Conservation (phyloP, 1,140 invertebrate genomes). For the Anagrus nilaparvatae region DNA sequence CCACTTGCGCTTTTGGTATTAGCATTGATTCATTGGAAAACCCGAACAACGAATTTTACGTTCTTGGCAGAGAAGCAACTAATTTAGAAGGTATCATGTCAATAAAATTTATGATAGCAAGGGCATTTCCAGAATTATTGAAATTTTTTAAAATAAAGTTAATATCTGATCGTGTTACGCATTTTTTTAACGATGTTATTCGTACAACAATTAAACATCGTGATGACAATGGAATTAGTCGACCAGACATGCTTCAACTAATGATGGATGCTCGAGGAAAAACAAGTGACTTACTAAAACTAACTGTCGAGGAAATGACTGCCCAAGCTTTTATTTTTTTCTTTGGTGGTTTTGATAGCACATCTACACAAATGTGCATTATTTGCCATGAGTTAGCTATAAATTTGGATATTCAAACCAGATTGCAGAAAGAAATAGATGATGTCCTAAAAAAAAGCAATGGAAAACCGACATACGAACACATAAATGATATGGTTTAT, state of each 20-base stretch:
- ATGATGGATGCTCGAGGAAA: slow-evolving; percentile 25
- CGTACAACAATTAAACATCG: slow-evolving; percentile 16
- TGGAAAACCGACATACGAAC: slow-evolving; percentile 17
- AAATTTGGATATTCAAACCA: slow-evolving; percentile 16
- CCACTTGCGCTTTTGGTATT: slow-evolving; percentile 13
- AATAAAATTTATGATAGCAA: not conserved
- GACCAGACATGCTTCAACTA: slow-evolving; percentile 30
- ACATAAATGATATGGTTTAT: slow-evolving; percentile 15
- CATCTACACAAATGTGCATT: slow-evolving; percentile 31
- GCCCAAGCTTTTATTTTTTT: slow-evolving; percentile 35
- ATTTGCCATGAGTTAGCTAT: slow-evolving; percentile 10
- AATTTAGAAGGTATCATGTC: not conserved
- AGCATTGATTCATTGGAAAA: slow-evolving; percentile 8
- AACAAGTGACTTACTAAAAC: slow-evolving; percentile 12
- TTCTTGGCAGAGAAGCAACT: slow-evolving; percentile 4
- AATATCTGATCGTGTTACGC: slow-evolving; percentile 5
- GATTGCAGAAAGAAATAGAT: slow-evolving; percentile 22
- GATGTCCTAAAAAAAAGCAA: slow-evolving; percentile 14
- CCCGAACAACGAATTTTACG: slow-evolving; percentile 14
- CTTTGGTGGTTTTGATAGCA: slow-evolving; percentile 34
- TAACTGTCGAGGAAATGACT: slow-evolving; percentile 14
- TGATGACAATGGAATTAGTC: slow-evolving; percentile 18
- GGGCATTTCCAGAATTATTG: not conserved
- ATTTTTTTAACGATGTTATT: slow-evolving; percentile 22
- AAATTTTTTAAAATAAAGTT: slow-evolving; percentile 1